Base-by-base conservation (phyloP, 2,888 invertebrate genomes). In the Podabrus alpinus region DNA sequence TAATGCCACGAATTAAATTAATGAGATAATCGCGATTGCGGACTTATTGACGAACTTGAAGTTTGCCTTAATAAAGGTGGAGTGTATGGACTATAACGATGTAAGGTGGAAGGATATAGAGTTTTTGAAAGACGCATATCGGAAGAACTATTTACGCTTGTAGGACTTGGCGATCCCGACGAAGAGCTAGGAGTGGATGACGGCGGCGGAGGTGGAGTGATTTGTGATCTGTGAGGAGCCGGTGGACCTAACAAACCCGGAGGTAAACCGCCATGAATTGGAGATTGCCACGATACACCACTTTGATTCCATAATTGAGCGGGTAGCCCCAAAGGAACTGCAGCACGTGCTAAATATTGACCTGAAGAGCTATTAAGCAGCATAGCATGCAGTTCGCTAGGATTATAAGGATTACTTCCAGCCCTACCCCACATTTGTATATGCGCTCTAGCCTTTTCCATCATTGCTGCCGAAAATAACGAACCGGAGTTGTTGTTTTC, bases 111-210 rank as follows among this genome's bases (percentile, higher is more conserved):
- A 3, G 88, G 88, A 81, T 88, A 88, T 75, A 88, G 83, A 16
- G 88, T 87, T 79, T 88, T 87, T 19, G 88, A 88, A 78, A 88
- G 83, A 80, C 88, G 84, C 77, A 88, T 79, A 73, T 88, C 88
- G 62, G 87, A 82, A 74, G 80, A 80, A 68, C 79, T 82, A 75
- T 80, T 85, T 66, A 86, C 81, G 59, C 86, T 85, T 60, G 87
- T 87, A 87, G 90, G 87, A 74, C 87, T 87, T 16, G 91, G 90
- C n/a, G 92, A 91, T 81, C 91, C 91, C 10, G 92, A 91, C 83
- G 91, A 91, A 82, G 91, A 90, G 13, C 91, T 86, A 10, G 90
- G 88, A 1, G 90, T 86, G 9, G 87, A 86, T 17, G 87, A 84
- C 60, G 87, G 85, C 59, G 87, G 88, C 29, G 88, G 89, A 25